These are phyloP conservation scores for Notoglanidium macrostoma DNA, from an alignment of 2,797 vertebrate genomes.

Conservation along the genomic window DNA sequence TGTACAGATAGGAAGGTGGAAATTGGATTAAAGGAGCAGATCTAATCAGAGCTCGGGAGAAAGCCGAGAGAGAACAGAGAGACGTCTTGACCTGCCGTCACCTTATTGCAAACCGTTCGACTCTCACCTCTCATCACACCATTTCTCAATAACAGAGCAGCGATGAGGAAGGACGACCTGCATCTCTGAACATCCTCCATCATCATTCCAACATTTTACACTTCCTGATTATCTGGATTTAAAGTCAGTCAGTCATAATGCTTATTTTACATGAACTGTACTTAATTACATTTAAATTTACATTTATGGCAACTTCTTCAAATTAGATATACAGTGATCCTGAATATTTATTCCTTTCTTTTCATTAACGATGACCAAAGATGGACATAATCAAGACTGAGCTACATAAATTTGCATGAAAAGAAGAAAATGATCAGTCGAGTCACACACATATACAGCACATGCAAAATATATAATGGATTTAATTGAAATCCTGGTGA, in stretches of 20 bases:
- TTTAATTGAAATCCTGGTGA: not conserved
- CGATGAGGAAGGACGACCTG: not conserved
- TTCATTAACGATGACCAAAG: not conserved
- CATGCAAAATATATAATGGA: not conserved
- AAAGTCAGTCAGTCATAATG: not conserved
- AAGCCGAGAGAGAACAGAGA: constrained; percentile 3
- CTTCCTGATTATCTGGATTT: not conserved
- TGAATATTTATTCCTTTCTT: not conserved
- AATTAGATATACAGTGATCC: not conserved
- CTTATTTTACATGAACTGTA: too few species aligned
- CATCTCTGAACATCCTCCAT: not conserved
- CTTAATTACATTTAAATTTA: not conserved
- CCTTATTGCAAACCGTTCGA: not conserved
- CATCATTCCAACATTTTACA: not conserved
- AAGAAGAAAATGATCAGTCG: not conserved
- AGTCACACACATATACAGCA: not conserved
- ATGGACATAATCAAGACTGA: not conserved
- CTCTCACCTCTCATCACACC: constrained; percentile 14
- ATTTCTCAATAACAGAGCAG: not conserved
- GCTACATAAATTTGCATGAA: not conserved
- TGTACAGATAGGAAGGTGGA: constrained; percentile 16
- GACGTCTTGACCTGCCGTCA: constrained; percentile 5
- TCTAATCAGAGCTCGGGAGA: constrained; percentile 30
- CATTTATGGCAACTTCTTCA: not conserved
- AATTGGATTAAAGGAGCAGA: constrained; percentile 38